These are phyloP conservation scores for Eristalis arbustorum DNA, from an alignment of 2,888 invertebrate species.

Conservation along the genomic window DNA sequence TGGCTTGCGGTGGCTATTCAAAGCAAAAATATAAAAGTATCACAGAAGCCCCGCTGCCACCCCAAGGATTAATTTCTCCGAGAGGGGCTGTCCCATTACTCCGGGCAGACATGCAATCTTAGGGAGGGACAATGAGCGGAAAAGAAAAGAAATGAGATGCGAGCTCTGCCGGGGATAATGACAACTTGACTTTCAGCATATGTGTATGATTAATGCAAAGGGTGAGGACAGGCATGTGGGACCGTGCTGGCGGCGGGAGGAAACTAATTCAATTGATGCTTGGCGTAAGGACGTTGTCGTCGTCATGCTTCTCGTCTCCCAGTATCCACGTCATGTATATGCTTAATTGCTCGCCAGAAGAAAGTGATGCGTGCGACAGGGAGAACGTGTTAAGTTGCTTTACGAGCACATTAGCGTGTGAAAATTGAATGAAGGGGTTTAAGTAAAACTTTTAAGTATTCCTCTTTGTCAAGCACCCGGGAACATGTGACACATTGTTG, in stretches of 20 bases:
- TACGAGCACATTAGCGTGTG: not conserved
- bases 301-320: not conserved
- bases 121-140: not conserved
- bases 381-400: not conserved
- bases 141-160: constrained; percentile 17
- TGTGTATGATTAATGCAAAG: constrained; percentile 45
- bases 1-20: constrained; percentile 1
- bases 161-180: constrained; percentile 11
- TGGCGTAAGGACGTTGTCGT: not conserved
- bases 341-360: not conserved
- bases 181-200: constrained; percentile 24
- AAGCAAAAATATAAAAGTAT: constrained; percentile 8
- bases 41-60: not conserved
- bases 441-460: not conserved
- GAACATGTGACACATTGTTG: not conserved
- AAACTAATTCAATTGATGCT: not conserved
- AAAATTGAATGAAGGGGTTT: not conserved
- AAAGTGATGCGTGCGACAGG: not conserved
- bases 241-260: not conserved
- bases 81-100: not conserved
- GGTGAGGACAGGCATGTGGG: not conserved
- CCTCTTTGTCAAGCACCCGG: not conserved
- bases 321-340: not conserved
- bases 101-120: not conserved
- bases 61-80: constrained; percentile 30